A percentile compares a stretch with the other conserved stretches of the same genome.
Conservation (phyloP, 2,113 vertebrate genomes). For the Mobula birostris region DNA sequence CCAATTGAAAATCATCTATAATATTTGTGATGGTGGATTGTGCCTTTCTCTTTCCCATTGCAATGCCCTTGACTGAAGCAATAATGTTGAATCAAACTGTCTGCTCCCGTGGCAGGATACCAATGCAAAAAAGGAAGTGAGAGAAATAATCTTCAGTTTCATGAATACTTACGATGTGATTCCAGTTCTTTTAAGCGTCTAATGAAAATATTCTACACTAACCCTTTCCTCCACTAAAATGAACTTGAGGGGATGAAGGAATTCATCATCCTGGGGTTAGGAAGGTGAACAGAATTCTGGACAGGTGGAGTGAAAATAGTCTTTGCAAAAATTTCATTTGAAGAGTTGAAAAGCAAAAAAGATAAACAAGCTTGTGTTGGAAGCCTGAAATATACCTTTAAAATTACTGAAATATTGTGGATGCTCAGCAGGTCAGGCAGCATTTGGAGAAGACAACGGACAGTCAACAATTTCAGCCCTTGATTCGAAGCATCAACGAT, state of each 20-base stretch:
- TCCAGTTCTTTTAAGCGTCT: neutral
- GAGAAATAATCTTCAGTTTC: neutral
- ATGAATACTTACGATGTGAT: neutral
- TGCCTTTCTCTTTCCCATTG: neutral
- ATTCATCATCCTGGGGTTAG: neutral
- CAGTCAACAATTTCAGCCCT: too few species aligned
- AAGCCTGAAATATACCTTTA: too few species aligned
- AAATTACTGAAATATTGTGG: too few species aligned
- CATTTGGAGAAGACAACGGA: too few species aligned
- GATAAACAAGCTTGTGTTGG: too few species aligned
- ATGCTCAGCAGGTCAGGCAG: too few species aligned
- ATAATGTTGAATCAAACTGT: neutral
- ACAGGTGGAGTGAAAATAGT: neutral
- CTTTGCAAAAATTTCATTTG: neutral
- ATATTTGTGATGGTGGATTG: neutral
- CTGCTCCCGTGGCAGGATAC: neutral
- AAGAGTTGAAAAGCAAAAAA: too few species aligned
- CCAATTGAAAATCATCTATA: conserved; percentile 6
- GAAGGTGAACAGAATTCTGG: neutral
- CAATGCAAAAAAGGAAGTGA: neutral
- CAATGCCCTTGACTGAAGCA: neutral
- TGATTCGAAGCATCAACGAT: too few species aligned
- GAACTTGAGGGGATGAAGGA: neutral
- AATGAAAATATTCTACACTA: neutral
- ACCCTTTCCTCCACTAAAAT: neutral